A percentile compares a stretch with the other conserved stretches of the same genome.
phyloP scores from a whole-genome alignment of 2,113 vertebrate genomes.

The Bombycilla garrulus region DNA sequence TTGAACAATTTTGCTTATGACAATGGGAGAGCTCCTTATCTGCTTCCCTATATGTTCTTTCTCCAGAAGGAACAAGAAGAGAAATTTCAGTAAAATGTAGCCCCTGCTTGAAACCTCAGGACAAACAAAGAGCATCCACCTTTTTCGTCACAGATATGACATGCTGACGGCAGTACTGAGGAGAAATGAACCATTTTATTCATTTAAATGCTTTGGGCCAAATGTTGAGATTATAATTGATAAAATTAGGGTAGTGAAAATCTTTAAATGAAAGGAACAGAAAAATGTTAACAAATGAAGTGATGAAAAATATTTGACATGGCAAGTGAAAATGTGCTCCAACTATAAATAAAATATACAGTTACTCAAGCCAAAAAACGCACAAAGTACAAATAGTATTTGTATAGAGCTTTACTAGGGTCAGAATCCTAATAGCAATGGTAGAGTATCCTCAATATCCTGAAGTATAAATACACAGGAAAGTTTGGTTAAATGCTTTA shows the following conservation, averaged over 20 bases:
- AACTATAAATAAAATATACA: neutral
- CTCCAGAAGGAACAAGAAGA: neutral
- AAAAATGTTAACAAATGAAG: neutral
- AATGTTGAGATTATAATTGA: neutral
- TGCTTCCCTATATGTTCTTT: neutral
- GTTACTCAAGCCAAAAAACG: neutral
- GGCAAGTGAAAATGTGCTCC: neutral
- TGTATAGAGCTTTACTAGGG: neutral
- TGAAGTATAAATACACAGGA: neutral
- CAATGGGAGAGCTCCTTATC: neutral
- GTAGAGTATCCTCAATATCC: neutral
- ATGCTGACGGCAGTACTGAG: neutral
- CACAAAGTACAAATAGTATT: too few species aligned
- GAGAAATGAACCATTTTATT: neutral
- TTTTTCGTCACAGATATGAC: neutral
- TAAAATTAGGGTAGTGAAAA: neutral
- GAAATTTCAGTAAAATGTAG: neutral
- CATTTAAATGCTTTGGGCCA: neutral
- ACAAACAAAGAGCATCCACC: neutral
- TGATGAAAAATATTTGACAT: neutral
- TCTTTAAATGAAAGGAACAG: neutral
- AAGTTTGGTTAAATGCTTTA: neutral
- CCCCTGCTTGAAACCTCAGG: neutral
- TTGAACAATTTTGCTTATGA: neutral
- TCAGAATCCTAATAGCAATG: neutral